Evolutionary conservation across 2,113 vertebrate species (phyloP), one percentile per base, ranked within the genome.

Genomic region (Sphaerodactylus townsendi): DNA sequence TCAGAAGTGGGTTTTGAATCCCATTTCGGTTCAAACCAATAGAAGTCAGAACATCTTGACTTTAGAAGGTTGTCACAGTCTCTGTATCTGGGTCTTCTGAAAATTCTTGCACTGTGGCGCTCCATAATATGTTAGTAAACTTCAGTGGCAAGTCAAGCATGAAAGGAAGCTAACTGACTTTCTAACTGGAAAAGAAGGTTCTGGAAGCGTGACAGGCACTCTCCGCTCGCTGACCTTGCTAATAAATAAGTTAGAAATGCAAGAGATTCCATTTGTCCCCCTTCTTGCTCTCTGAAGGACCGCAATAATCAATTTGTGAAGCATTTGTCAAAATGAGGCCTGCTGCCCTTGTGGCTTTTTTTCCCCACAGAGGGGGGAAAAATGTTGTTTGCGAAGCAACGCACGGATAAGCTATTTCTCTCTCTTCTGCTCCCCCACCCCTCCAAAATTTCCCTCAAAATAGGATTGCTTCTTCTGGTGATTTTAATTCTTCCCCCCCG

Each of bases 11-110:
- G 90, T 88, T 86, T 5, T 92, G 82, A 88, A 30, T 87, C 80
- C 62, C 86, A 78, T 79, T 19, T 35, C 46, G 50, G 71, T 85
- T 73, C 83, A 92, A 90, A 89, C 68, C 92, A 88, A 83, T 87
- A 72, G 90, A 91, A 82, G 76, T 93, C 84, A 92, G 86, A 86
- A 74, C 83, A 80, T 19, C 78, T 70, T 89, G 90, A 93, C 85
- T 89, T 77, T 89, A 89, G 72, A 79, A 83, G 77, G 88, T 78
- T 86, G 82, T 90, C 35, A 74, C 79, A 87, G 93, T 92, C 66
- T 93, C 86, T 88, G 78, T 87, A 77, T 81, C 59, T 85, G 86
- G 88, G 86, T 83, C 85, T 92, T 86, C 87, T 73, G 91, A 88
- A 76, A 83, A 85, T 93, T 86, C 81, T 86, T 94, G 90, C 85